Percentiles rank a stretch among this genome's conserved stretches.
phyloP scores from a whole-genome alignment of 2,113 vertebrate species.

The Sander lucioperca region DNA sequence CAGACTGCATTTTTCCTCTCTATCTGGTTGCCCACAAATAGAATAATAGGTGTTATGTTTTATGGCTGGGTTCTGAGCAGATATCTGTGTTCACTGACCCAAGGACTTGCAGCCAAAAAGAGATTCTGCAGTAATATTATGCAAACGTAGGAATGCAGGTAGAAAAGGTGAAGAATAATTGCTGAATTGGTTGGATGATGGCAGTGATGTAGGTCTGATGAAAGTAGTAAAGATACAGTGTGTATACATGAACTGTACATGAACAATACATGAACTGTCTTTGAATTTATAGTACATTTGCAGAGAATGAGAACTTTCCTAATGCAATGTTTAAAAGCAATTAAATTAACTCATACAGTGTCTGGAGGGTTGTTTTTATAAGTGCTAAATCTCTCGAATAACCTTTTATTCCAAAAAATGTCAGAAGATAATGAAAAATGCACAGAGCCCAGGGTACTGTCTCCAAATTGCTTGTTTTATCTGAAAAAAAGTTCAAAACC shows the following conservation, averaged over 20 bases:
- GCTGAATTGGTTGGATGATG: conserved; percentile 4
- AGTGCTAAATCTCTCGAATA: not conserved
- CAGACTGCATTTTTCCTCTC: conserved; percentile 51
- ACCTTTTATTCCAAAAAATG: not conserved
- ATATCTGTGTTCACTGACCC: conserved; percentile 26
- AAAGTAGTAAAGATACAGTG: not conserved
- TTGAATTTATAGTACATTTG: not conserved
- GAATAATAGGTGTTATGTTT: conserved; percentile 57
- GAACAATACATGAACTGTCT: not conserved
- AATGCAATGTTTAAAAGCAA: not conserved
- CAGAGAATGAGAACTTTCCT: not conserved
- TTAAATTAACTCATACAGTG: not conserved
- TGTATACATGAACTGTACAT: not conserved
- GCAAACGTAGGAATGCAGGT: conserved; percentile 6
- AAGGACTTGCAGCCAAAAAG: not conserved
- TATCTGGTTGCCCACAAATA: conserved; percentile 61
- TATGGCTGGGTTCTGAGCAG: conserved; percentile 12
- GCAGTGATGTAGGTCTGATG: not conserved
- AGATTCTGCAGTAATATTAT: not conserved
- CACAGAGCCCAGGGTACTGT: not conserved
- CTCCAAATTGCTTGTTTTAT: not conserved
- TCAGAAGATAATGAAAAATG: not conserved
- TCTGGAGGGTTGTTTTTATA: not conserved
- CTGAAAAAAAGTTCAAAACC: not conserved
- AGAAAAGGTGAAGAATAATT: not conserved